Conservation (phyloP, 2,888 invertebrate species). For the Glyphotaelius pellucidus region DNA sequence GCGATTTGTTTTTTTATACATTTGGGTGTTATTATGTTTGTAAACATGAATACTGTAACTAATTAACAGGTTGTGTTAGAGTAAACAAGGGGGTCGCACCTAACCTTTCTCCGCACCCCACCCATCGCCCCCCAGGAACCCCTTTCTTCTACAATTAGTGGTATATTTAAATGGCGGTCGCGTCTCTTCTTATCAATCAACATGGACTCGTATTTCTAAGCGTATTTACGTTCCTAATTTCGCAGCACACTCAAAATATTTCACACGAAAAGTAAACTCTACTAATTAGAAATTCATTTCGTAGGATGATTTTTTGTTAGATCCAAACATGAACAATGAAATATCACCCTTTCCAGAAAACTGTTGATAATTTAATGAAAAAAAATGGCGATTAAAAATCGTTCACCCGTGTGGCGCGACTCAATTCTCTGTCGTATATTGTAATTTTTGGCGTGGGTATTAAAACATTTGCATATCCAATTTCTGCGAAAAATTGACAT, state of each 20-base stretch:
- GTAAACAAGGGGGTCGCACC: slow-evolving; percentile 25
- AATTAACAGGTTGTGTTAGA: slow-evolving; percentile 35
- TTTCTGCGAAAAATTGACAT: background rate
- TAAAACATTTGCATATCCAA: slow-evolving; percentile 40
- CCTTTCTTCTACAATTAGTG: slow-evolving; percentile 14
- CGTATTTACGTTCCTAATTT: slow-evolving; percentile 8
- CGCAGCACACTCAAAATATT: background rate
- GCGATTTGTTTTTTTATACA: background rate
- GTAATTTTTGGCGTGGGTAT: background rate
- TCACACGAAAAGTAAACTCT: background rate
- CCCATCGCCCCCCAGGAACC: background rate
- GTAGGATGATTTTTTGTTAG: too few species aligned
- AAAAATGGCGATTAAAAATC: background rate
- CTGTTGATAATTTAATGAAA: too few species aligned
- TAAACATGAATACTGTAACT: slow-evolving; percentile 10
- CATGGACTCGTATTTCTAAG: background rate
- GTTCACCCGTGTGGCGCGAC: background rate
- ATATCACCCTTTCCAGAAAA: too few species aligned
- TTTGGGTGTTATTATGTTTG: background rate
- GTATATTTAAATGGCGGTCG: slow-evolving; percentile 24
- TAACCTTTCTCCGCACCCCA: background rate
- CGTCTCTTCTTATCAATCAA: slow-evolving; percentile 34
- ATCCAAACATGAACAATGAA: too few species aligned
- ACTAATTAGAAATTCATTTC: background rate
- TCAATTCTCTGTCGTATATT: background rate